Base-by-base conservation (phyloP, 2,797 vertebrate genomes). In the Argya squamiceps region DNA sequence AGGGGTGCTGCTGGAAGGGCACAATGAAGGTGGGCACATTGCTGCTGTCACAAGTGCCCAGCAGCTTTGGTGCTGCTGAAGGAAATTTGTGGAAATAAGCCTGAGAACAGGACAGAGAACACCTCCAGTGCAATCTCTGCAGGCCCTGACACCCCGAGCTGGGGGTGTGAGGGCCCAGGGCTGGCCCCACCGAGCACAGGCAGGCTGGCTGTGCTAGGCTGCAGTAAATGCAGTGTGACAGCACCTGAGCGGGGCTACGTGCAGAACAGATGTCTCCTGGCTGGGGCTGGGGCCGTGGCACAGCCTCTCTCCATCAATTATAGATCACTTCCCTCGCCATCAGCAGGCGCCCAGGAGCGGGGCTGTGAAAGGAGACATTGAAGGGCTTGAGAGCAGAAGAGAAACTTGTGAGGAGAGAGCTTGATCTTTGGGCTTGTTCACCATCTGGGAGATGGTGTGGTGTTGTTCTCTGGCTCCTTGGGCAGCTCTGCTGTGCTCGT, bases 221-320 rank as follows among this genome's bases (percentile, higher is more conserved):
- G 86, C 55, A 4, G 97, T 47, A 97, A 97, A 98, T 93, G 97
- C 96, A 11, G 90, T 79, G 88, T 96, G 97, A 97, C 97, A 97
- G 97, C 85, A 95, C 94, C 97, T 95, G 97, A 97, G 97, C 68
- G 22, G 53, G 94, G 83, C 96, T 95, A n/a, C 91, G 91, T 93
- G 97, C 96, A 59, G 96, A 97, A 64, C 97, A 97, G 97, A 96
- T 97, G 97, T 96, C 95, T 97, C 34, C 82, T 71, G 82, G 96
- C 97, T 88, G 96, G 95, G 95, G 90, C 96, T 80, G 94, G 93
- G 97, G 93, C 97, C 87, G 81, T 69, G 95, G 96, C 97, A 77
- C 97, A 44, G 94, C 92, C 50, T 89, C 96, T 44, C 84, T 86
- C 79, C 97, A 98, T 98, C 97, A 96, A 97, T 97, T 98, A 98